Evolutionary conservation across 2,113 vertebrate species (phyloP).

Genomic region (Cololabis saira): DNA sequence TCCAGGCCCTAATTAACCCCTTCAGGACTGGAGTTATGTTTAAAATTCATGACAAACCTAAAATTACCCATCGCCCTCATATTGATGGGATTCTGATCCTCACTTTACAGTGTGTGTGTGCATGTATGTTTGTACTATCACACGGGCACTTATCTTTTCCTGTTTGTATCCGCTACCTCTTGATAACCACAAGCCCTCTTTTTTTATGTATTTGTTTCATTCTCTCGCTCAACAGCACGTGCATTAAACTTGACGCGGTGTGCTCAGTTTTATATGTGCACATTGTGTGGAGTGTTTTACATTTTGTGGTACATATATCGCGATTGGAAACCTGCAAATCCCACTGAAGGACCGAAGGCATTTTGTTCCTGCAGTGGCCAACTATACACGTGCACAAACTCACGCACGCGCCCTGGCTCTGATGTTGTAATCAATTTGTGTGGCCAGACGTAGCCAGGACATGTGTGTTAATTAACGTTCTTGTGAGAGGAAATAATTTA

Average conservation of each 20-base stretch:
- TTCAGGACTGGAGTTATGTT: conserved; percentile 77
- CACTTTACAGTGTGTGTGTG: conserved; percentile 7
- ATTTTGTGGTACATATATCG: conserved; percentile 33
- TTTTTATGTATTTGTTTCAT: conserved; percentile 54
- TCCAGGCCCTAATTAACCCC: conserved; percentile 79
- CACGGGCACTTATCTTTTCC: conserved; percentile 16
- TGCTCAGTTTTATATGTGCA: neutral
- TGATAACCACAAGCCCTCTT: conserved; percentile 59
- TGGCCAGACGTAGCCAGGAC: conserved; percentile 77
- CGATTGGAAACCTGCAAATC: conserved; percentile 43
- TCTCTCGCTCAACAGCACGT: conserved; percentile 54
- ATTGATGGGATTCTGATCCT: conserved; percentile 49
- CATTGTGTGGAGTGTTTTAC: conserved; percentile 16
- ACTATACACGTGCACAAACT: conserved; percentile 36
- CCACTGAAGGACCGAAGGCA: conserved; percentile 37
- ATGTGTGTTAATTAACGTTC: conserved; percentile 83
- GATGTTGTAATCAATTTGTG: conserved; percentile 84
- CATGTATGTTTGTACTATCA: conserved; percentile 13
- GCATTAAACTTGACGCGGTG: neutral
- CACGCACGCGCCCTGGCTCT: conserved; percentile 52
- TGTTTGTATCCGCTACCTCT: conserved; percentile 39
- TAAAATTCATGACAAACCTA: conserved; percentile 78
- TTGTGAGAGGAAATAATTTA: conserved; percentile 84
- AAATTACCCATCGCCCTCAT: conserved; percentile 74
- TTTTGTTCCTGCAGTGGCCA: conserved; percentile 63